phyloP scores from a whole-genome alignment of 2,113 vertebrate genomes.

The Tupaia chinensis region DNA sequence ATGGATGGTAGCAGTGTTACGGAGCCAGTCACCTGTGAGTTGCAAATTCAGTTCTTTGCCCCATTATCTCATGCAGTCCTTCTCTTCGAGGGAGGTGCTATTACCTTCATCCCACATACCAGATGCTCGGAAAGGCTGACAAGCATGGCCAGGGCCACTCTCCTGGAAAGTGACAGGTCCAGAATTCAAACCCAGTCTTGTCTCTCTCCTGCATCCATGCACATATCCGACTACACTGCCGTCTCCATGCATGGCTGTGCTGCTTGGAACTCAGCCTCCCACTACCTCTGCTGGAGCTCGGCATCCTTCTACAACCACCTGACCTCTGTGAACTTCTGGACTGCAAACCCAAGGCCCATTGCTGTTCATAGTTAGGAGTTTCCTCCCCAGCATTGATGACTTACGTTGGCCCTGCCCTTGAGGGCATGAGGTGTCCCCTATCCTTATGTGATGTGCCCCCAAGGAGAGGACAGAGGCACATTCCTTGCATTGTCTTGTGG shows the following conservation, averaged over 20 bases:
- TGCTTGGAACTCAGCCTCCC: neutral
- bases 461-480: neutral
- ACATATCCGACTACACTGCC: accelerated
- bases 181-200: neutral
- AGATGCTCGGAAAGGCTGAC: neutral
- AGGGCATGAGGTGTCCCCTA: neutral
- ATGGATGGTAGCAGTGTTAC: neutral
- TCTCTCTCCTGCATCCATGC: neutral
- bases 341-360: neutral
- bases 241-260: accelerated
- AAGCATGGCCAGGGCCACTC: neutral
- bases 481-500: neutral
- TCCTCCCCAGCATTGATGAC: neutral
- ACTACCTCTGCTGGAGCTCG: accelerated
- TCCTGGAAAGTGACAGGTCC: neutral
- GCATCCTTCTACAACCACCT: accelerated
- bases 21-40: no score
- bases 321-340: neutral
- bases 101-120: accelerated
- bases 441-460: no score
- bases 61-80: neutral
- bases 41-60: accelerated
- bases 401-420: accelerated
- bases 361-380: neutral
- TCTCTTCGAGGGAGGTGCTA: accelerated